Conservation (phyloP, 2,888 invertebrate genomes). For the Tanypteryx hageni region DNA sequence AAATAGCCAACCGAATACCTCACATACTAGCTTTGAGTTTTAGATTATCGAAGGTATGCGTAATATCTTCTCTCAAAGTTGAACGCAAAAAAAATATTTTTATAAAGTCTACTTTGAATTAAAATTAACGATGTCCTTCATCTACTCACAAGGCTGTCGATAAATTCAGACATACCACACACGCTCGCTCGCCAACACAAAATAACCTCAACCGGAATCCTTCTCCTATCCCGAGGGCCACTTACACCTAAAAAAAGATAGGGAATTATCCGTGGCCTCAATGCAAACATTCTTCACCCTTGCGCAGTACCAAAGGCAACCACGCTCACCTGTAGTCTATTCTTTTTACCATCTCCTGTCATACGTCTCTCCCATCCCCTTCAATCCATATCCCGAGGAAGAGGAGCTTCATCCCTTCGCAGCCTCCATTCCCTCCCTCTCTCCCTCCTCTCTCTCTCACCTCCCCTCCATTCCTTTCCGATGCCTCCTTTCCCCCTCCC, state of each 20-base stretch:
- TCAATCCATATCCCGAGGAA: background rate
- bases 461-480: constrained; percentile 11
- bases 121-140: background rate
- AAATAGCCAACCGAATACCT: constrained; percentile 16
- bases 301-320: constrained; percentile 22
- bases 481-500: background rate
- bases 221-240: background rate
- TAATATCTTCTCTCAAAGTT: constrained; percentile 6
- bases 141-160: background rate
- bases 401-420: background rate
- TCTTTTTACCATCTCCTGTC: constrained; percentile 4
- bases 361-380: background rate
- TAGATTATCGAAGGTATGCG: constrained; percentile 15
- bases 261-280: constrained; percentile 11
- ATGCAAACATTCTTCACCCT: constrained; percentile 40
- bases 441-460: background rate
- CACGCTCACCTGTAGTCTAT: constrained; percentile 29
- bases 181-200: background rate
- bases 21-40: constrained; percentile 40
- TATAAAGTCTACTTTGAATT: background rate
- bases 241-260: background rate
- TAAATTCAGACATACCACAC: constrained; percentile 46
- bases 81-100: constrained; percentile 22
- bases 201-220: constrained; percentile 30
- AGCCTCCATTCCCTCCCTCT: background rate